Base-by-base conservation (phyloP, 2,888 invertebrate species). In the Crioceris asparagi region DNA sequence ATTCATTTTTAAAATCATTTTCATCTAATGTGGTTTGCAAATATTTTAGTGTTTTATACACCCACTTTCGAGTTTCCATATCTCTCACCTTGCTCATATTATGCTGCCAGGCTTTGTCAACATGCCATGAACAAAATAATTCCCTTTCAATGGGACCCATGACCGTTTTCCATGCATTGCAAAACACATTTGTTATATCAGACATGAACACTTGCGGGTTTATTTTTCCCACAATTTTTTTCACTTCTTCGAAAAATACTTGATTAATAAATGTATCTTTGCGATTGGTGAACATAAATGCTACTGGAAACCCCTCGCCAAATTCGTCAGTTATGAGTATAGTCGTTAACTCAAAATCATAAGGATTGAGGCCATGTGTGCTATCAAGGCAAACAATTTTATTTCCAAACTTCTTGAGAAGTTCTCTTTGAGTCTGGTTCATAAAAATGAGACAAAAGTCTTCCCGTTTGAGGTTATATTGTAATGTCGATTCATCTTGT, bases 151-250 rank as follows among this genome's bases (percentile, higher is more conserved):
- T 37, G 35, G 15, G 18, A 17, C 33, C 31, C 40, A 41, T 41
- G 17, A 41, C 38, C 32, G 11, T 12, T 6, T 30, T 10, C 43
- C 45, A 45, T 8, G 43, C 41, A 38, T 34, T 36, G 36, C 29
- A 46, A 37, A 32, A 46, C 7, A 32, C 14, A 11, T 32, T 17
- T 18, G 23, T 39, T 23, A 41, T 29, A 29, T 46, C 46, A 27
- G 44, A 38, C 39, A 46, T 45, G 32, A 45, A 46, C 21, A 38
- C 18, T 21, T 41, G 43, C 8, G 39, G 35, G 2, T 7, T 7
- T n/a, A 44, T 30, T 11, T 25, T 18, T 8, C 31, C 32, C 33
- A 32, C 29, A 16, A 36, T 17, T 18, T 29, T 14, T 35, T 34
- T 33, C 5, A 41, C 26, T 25, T 25, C 14, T 31, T 34, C 10